Percentiles rank a stretch among this genome's conserved stretches.
phyloP scores from a whole-genome alignment of 92 coral and sea anemone genomes.

The Epizoanthus ramosus region DNA sequence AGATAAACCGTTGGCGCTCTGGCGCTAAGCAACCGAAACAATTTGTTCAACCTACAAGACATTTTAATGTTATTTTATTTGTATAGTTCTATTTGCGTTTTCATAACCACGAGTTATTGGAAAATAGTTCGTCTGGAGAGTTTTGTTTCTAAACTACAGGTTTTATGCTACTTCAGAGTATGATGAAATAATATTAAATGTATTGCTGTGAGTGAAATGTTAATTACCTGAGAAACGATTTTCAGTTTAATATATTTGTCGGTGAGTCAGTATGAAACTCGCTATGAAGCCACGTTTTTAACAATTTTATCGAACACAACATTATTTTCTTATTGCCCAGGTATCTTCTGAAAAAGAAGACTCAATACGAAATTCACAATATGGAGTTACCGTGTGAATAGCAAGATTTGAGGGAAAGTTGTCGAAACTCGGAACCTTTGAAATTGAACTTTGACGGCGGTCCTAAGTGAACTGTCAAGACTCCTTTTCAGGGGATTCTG shows the following conservation, averaged over 20 bases:
- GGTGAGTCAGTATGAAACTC: not conserved
- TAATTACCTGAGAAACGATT: not conserved
- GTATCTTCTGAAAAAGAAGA: not conserved
- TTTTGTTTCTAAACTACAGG: not conserved
- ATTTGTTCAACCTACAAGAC: not conserved
- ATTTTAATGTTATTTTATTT: not conserved
- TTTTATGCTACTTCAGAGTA: not conserved
- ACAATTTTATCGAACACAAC: not conserved
- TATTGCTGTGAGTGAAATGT: not conserved
- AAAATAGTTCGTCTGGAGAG: not conserved
- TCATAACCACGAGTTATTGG: not conserved
- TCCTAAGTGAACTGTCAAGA: not conserved
- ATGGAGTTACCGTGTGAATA: too few species aligned
- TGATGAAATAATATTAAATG: too few species aligned
- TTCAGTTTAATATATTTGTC: not conserved
- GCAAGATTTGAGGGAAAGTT: not conserved
- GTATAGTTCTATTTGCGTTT: conserved; percentile 1
- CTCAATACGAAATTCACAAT: too few species aligned
- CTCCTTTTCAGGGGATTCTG: not conserved
- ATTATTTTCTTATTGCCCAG: not conserved
- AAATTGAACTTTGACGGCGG: conserved; percentile 12
- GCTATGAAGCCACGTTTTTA: not conserved
- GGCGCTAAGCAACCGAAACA: not conserved
- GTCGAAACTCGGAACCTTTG: not conserved
- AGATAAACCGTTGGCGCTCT: not conserved